Percentiles rank a stretch among this genome's conserved stretches.
Conservation (phyloP, 2,797 vertebrate genomes). For the Diceros bicornis region DNA sequence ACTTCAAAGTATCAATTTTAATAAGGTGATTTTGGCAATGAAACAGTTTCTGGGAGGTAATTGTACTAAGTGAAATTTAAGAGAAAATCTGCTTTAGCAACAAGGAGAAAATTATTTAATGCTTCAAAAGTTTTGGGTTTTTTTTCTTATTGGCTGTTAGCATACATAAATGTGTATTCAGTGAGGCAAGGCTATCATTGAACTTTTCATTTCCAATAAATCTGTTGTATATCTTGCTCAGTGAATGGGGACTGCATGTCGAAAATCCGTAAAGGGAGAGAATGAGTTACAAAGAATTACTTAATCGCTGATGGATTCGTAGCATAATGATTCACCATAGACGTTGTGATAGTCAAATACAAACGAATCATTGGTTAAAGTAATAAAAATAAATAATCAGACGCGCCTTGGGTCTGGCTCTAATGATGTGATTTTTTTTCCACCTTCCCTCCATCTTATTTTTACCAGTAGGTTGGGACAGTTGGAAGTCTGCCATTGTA, state of each 20-base stretch:
- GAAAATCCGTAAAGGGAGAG: constrained; percentile 30
- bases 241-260: neutral
- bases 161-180: neutral
- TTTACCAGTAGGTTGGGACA: constrained; percentile 87
- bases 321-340: neutral
- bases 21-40: constrained; percentile 59
- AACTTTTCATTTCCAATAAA: constrained; percentile 61
- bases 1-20: constrained; percentile 46
- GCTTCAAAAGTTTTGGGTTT: constrained; percentile 8
- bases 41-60: constrained; percentile 66
- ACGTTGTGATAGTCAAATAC: constrained; percentile 43
- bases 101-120: constrained; percentile 62
- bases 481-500: constrained; percentile 75
- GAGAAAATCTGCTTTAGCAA: constrained; percentile 73
- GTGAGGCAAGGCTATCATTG: neutral
- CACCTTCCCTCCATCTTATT: constrained; percentile 63
- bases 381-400: neutral
- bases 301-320: constrained; percentile 17
- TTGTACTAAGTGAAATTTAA: constrained; percentile 44
- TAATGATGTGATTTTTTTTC: constrained; percentile 67
- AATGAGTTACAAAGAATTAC: constrained; percentile 40
- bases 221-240: neutral
- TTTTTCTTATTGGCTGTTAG: constrained; percentile 3
- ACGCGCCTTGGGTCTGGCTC: constrained; percentile 50
- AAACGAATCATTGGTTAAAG: neutral